Conservation (phyloP, 1,140 invertebrate genomes). For the Hyles euphorbiae region DNA sequence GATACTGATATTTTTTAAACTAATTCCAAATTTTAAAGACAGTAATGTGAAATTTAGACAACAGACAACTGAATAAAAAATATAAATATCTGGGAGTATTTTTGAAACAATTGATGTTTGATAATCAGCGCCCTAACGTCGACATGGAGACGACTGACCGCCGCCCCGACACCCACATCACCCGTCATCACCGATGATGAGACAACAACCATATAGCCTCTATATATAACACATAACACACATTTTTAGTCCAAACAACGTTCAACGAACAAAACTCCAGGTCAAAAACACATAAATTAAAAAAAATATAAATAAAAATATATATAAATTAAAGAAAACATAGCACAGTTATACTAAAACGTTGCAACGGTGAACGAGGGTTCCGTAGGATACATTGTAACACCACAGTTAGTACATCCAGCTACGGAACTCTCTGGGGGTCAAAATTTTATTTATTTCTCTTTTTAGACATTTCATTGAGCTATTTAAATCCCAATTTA, state of each 20-base stretch:
- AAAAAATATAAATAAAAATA: conserved; percentile 15
- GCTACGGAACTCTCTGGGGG: conserved; percentile 58
- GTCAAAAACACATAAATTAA: conserved; percentile 54
- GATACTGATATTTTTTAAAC: neutral
- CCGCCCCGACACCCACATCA: conserved; percentile 48
- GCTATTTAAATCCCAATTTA: conserved; percentile 19
- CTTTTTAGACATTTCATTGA: conserved; percentile 41
- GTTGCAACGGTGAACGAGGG: conserved; percentile 57
- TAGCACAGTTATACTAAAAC: conserved; percentile 71
- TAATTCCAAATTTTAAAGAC: too few relatives aligned
- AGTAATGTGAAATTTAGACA: too few relatives aligned
- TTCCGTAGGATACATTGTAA: conserved; percentile 51
- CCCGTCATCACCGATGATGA: conserved; percentile 26
- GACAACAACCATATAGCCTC: conserved; percentile 59
- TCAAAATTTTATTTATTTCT: too few relatives aligned
- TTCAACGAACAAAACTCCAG: conserved; percentile 72
- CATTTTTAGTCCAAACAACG: conserved; percentile 65
- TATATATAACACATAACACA: conserved; percentile 72
- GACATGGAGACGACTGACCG: conserved; percentile 22
- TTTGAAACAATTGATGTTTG: neutral
- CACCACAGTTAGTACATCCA: conserved; percentile 24
- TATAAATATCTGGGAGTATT: too few relatives aligned
- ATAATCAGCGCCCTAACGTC: conserved; percentile 20
- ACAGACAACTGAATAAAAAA: too few relatives aligned
- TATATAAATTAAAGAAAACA: conserved; percentile 27